Base-by-base conservation (phyloP, 37 sponge, comb jelly and placozoan species). In the Petrosia ficiformis region DNA sequence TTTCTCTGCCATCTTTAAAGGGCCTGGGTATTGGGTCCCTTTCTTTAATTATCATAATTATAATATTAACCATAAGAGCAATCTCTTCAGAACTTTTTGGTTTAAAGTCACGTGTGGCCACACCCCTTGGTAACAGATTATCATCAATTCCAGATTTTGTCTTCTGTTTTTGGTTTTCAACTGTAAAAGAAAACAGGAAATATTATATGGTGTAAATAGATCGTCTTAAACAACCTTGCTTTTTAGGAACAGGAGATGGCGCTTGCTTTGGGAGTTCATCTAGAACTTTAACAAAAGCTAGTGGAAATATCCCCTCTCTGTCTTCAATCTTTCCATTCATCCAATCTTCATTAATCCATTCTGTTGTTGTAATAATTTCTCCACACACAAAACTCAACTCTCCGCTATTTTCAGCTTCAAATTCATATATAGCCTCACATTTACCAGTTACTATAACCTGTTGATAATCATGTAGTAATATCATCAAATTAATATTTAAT, bases 341-440 rank as follows among this genome's bases (percentile, higher is more conserved):
- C 95, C 95, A 94, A n/a, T 94, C 92, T 0, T 90, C 85, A 71
- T 84, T 87, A 67, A 94, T 74, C 77, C 83, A 81, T 26, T 59
- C 70, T 5, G 72, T 42, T 39, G 70, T 68, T 0, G 33, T 70
- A 16, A 86, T 74, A 14, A 73, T 58, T 5, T 86, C 87, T 33
- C 81, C 87, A 14, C 10, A 37, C 30, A 63, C 81, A 2, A 86
- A 70, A 38, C 67, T 21, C 2, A 86, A 65, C 40, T 86, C 87
- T 31, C 76, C 71, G 40, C 42, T 69, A 14, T 68, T 57, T 21
- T 80, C 75, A 34, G 64, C 52, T n/a, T 65, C 76, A 68, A 81
- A 86, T 6, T 72, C 76, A 76, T 75, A 83, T 2, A 57, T n/a
- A 41, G 74, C 83, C 36, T 67, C 57, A 67, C 89, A 87, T 39